Conservation (phyloP, 1,140 invertebrate genomes). For the Cardiocondyla obscurior region DNA sequence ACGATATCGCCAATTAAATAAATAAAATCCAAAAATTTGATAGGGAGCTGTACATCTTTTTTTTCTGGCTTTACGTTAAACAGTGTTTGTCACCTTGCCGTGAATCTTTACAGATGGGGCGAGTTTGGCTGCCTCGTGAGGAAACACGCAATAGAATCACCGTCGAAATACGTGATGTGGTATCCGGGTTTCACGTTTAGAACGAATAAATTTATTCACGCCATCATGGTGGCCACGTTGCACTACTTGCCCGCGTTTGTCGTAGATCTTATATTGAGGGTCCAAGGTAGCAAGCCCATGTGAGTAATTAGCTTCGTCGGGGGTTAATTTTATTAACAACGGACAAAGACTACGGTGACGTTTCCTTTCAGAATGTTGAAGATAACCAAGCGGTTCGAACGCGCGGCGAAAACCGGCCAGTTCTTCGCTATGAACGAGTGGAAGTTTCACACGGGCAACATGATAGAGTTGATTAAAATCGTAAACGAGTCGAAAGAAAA, state of each 20-base stretch:
- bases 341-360: background rate
- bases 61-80: background rate
- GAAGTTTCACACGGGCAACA: slow-evolving; percentile 91
- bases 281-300: slow-evolving; percentile 91
- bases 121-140: slow-evolving; percentile 88
- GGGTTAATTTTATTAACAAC: background rate
- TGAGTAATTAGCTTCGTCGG: slow-evolving; percentile 81
- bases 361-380: slow-evolving; percentile 89
- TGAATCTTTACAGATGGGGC: slow-evolving; percentile 88
- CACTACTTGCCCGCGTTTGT: slow-evolving; percentile 92
- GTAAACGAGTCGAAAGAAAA: slow-evolving; percentile 86
- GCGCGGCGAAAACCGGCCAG: slow-evolving; percentile 90
- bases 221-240: slow-evolving; percentile 88
- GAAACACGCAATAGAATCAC: slow-evolving; percentile 89
- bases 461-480: slow-evolving; percentile 87
- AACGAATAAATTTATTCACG: slow-evolving; percentile 89
- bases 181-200: slow-evolving; percentile 93
- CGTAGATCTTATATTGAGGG: slow-evolving; percentile 88
- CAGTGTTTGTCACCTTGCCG: background rate
- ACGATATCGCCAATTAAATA: background rate
- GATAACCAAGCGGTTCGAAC: slow-evolving; percentile 91
- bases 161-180: slow-evolving; percentile 93
- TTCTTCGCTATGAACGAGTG: slow-evolving; percentile 96
- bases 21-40: too few species aligned
- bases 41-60: background rate